Evolutionary conservation across 2,888 invertebrate species (phyloP), one percentile per base, ranked within the genome.

Genomic region (Chrysina gloriosa): DNA sequence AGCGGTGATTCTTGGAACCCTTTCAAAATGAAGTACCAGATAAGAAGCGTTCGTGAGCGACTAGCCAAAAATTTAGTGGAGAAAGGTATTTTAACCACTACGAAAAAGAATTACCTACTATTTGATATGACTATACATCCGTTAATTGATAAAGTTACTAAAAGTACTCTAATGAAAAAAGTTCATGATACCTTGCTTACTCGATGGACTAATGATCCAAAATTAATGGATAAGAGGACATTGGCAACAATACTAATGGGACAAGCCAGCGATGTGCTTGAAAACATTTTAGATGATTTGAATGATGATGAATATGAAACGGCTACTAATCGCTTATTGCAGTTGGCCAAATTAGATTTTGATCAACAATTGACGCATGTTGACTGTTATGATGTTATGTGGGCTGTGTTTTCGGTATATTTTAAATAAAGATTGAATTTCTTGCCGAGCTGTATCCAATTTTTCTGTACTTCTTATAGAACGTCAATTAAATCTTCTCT

Each of bases 61-160:
- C 87, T 98, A 80, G 97, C 97, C 39, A 98, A 98, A 84, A 97
- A 97, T 85, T 88, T 98, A 75, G 97, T 97, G 23, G 97, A 98
- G 82, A 98, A 98, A 83, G 97, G 97, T 74, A 96, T 97, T 42
- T 88, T 97, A 75, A 96, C 97, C 69, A 97, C 97, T 69, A 97
- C 97, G 83, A 97, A 97, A 85, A 97, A 97, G 85, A 97, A 97
- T 84, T 98, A 97, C 84, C 87, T 98, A 75, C 86, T 98, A 61
- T 98, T 98, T 82, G 97, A 98, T 84, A 97, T 98, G 96, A 98
- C 97, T 64, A 97, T 97, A 76, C 97, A 98, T 87, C 97, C 97
- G 50, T 87, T 98, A 69, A 95, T 92, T 73, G 96, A 98, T 82
- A 93, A 93, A 84, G 89, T 91, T 75, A 90, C 94, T 63, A 98